These are phyloP conservation scores for Bhutanitis thaidina DNA, from an alignment of 2,888 invertebrate genomes.

Conservation along the genomic window DNA sequence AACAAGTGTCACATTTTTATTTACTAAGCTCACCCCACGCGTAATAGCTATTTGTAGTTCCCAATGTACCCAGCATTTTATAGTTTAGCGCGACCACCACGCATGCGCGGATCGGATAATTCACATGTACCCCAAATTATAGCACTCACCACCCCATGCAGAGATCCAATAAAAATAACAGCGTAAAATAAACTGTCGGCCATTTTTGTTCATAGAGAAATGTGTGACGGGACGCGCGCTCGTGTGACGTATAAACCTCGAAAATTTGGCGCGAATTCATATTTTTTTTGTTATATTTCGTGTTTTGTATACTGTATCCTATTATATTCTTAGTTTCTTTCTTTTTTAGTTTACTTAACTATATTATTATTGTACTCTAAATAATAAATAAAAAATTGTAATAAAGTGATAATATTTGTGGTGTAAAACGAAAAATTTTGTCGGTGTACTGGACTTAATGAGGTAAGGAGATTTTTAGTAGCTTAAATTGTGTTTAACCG, in stretches of 20 bases:
- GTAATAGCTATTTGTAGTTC: constrained; percentile 52
- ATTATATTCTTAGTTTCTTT: too few relatives aligned
- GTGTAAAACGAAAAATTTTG: neutral
- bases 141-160: constrained; percentile 67
- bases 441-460: neutral
- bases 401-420: neutral
- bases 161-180: constrained; percentile 65
- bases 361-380: too few relatives aligned
- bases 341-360: too few relatives aligned
- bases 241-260: constrained; percentile 44
- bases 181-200: constrained; percentile 32
- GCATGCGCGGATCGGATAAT: constrained; percentile 73
- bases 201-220: constrained; percentile 62
- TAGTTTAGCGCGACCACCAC: constrained; percentile 63
- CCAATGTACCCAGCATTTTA: constrained; percentile 49
- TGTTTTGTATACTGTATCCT: constrained; percentile 12
- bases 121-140: constrained; percentile 72
- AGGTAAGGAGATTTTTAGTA: neutral
- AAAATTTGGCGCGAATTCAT: constrained; percentile 38
- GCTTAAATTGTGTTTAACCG: too few relatives aligned
- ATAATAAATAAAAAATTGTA: too few relatives aligned
- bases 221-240: constrained; percentile 47
- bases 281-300: constrained; percentile 14
- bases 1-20: too few relatives aligned
- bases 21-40: constrained; percentile 50